Conservation (phyloP, 1,140 invertebrate genomes). For the Zeugodacus cucurbitae region DNA sequence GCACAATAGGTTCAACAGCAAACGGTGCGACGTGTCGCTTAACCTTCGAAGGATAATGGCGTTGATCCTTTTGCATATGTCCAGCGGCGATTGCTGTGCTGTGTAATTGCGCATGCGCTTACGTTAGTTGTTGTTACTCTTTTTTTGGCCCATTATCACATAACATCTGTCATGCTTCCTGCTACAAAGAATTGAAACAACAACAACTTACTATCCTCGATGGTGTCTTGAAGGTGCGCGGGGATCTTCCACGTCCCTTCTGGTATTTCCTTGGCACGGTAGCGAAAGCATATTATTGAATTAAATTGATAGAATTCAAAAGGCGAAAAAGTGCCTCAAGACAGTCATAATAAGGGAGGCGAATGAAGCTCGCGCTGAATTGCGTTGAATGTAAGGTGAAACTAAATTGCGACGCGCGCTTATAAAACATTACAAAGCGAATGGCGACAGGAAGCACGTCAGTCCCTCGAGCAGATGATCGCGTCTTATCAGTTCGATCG, state of each 20-base stretch:
- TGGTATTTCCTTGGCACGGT: not conserved
- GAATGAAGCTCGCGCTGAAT: not conserved
- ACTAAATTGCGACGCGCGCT: not conserved
- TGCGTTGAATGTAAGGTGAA: not conserved
- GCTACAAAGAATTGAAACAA: not conserved
- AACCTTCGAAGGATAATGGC: not conserved
- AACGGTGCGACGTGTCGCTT: not conserved
- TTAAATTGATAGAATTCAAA: not conserved
- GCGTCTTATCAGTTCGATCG: not conserved
- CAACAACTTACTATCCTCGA: not conserved
- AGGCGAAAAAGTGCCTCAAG: not conserved
- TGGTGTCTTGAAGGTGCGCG: not conserved
- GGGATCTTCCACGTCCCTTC: not conserved
- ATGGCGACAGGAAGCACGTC: not conserved
- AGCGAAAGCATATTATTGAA: not conserved
- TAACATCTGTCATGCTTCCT: conserved; percentile 31
- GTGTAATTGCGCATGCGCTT: not conserved
- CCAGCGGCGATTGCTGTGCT: not conserved
- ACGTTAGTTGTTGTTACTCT: not conserved
- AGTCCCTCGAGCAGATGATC: not conserved
- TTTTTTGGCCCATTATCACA: not conserved
- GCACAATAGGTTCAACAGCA: not conserved
- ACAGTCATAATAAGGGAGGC: not conserved
- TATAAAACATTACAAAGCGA: not conserved
- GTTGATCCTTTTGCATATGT: not conserved